phyloP scores from a whole-genome alignment of 2,888 invertebrate species.

The Lepetodrilus schrolli region DNA sequence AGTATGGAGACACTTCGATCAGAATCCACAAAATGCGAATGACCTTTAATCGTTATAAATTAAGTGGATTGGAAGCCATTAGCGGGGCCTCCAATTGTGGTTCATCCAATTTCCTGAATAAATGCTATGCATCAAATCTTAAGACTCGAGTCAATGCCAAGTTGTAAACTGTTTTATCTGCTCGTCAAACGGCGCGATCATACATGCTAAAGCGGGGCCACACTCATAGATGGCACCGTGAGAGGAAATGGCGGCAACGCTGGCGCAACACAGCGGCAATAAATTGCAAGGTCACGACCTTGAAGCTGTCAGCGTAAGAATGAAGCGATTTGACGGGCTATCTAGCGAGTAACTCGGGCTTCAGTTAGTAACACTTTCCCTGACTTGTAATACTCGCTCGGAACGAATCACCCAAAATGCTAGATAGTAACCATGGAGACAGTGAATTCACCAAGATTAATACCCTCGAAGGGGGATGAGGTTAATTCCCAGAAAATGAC shows the following conservation, averaged over 20 bases:
- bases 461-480: constrained; percentile 29
- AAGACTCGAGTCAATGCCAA: neutral
- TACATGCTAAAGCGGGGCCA: constrained; percentile 17
- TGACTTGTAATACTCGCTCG: constrained; percentile 28
- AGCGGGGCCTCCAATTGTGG: neutral
- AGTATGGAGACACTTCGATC: too few species aligned
- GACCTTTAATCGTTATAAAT: too few species aligned
- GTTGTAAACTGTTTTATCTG: constrained; percentile 1
- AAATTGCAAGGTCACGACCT: constrained; percentile 27
- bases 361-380: neutral
- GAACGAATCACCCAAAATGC: constrained; percentile 31
- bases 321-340: constrained; percentile 28
- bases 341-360: constrained; percentile 9
- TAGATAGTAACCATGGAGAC: constrained; percentile 40
- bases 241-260: constrained; percentile 14
- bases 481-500: constrained; percentile 40
- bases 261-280: constrained; percentile 12
- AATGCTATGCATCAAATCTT: neutral
- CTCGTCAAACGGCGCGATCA: neutral
- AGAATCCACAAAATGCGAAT: too few species aligned
- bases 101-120: neutral
- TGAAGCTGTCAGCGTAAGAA: constrained; percentile 19
- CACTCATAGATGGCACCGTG: neutral
- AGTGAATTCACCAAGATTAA: constrained; percentile 29
- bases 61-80: neutral